Evolutionary conservation across 2,113 vertebrate genomes (phyloP).

Genomic region (Oryzias curvinotus): DNA sequence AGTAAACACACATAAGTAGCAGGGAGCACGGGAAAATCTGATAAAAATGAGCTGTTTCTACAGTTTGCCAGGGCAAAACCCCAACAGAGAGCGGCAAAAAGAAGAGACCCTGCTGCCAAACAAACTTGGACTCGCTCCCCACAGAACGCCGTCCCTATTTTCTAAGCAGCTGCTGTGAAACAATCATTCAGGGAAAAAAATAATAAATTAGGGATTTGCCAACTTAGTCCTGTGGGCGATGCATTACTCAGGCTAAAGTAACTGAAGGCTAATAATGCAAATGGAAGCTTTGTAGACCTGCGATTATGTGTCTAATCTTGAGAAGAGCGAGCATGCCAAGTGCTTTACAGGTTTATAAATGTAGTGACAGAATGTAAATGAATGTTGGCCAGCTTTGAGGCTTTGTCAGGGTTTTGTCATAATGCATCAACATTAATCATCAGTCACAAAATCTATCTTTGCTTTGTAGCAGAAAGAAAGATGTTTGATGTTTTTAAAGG

Average conservation of each 20-base stretch:
- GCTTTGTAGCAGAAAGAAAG: background rate
- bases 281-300: conserved; percentile 34
- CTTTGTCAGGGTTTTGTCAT: conserved; percentile 17
- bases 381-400: conserved; percentile 11
- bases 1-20: conserved; percentile 43
- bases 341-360: conserved; percentile 21
- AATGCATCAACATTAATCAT: conserved; percentile 6
- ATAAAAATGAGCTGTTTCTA: conserved; percentile 32
- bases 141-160: conserved; percentile 20
- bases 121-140: conserved; percentile 46
- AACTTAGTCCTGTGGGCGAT: conserved; percentile 28
- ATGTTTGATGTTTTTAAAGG: background rate
- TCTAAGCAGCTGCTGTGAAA: conserved; percentile 44
- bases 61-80: conserved; percentile 42
- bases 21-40: conserved; percentile 36
- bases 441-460: background rate
- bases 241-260: conserved; percentile 10
- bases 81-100: conserved; percentile 42
- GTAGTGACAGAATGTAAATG: background rate
- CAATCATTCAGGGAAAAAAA: conserved; percentile 11
- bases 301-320: conserved; percentile 50
- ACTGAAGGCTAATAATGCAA: conserved; percentile 35
- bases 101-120: conserved; percentile 52
- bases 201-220: conserved; percentile 21
- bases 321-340: conserved; percentile 7